Base-by-base conservation (phyloP, 1,140 invertebrate genomes). In the Lethrus apterus region DNA sequence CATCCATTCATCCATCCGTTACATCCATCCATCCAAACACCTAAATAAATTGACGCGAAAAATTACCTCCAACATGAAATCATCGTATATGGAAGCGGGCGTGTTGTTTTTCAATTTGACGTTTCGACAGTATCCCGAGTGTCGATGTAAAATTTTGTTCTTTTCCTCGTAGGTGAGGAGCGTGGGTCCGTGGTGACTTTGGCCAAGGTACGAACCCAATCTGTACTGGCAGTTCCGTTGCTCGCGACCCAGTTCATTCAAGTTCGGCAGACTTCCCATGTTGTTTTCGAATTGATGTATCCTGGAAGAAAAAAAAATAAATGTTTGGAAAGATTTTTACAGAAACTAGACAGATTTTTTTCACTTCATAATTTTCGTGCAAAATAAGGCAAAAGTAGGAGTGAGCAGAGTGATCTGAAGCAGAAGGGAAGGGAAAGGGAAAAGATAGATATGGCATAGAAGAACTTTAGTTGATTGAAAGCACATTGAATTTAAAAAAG, bases 251-350 rank as follows among this genome's bases (percentile, higher is more conserved):
- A 78, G 63, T 53, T 79, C 75, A 51, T 78, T 76, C 11, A 80
- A 58, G 67, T 80, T 79, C 26, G 78, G 78, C 48, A 80, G 49
- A 48, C 77, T 79, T 17, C 78, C 77, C 78, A 80, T 80, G 21
- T 18, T 71, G 10, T 13, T 18, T 32, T 11, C 32, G 11, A n/a
- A 8, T 20, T 31, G 4, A 19, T 31, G 26, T 32, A n/a, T 14
- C 3, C 32, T 32, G 10, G 29, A 5, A 14, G 29, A n/a, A n/a
- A n/a, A n/a, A n/a, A n/a, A n/a, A n/a, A n/a, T n/a, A n/a, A n/a
- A n/a, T n/a, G n/a, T n/a, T n/a, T 31, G 29, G 9, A 5, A 14
- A 8, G 13, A 20, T 5, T 20, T 7, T 20, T 24, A 21, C 3
- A n/a, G 11, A 21, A 8, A 18, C n/a, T 40, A 8, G 19, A 11